A percentile compares a stretch with the other conserved stretches of the same genome.
phyloP scores from a whole-genome alignment of 2,888 invertebrate species.

The Pollenia griseotomentosa region DNA sequence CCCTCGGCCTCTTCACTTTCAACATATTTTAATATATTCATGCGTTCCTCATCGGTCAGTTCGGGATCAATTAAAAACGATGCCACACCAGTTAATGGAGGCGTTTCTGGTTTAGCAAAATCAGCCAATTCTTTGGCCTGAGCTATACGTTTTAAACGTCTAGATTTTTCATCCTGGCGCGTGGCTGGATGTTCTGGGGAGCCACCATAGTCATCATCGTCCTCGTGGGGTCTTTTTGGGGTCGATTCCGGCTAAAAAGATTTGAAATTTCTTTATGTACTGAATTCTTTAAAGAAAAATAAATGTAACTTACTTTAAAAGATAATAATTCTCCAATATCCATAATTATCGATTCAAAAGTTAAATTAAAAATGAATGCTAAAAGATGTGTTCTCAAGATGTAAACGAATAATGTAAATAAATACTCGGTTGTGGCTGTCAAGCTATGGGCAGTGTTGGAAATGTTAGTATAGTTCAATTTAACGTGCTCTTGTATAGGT shows the following conservation, averaged over 20 bases:
- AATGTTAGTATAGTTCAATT: too few relatives aligned
- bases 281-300: too few relatives aligned
- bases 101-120: slow-evolving; percentile 84
- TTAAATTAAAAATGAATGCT: not conserved
- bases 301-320: slow-evolving; percentile 84
- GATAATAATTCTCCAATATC: slow-evolving; percentile 86
- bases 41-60: slow-evolving; percentile 89
- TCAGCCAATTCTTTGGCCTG: slow-evolving; percentile 85
- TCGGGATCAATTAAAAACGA: slow-evolving; percentile 80
- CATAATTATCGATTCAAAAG: slow-evolving; percentile 80
- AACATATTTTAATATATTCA: slow-evolving; percentile 92
- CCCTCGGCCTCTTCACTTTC: slow-evolving; percentile 92
- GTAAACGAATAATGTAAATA: slow-evolving; percentile 39
- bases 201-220: slow-evolving; percentile 88
- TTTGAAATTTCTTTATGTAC: slow-evolving; percentile 83
- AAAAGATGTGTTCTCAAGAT: not conserved
- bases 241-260: slow-evolving; percentile 91
- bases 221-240: slow-evolving; percentile 87
- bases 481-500: too few relatives aligned
- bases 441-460: too few relatives aligned
- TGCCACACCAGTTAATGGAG: slow-evolving; percentile 20
- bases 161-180: slow-evolving; percentile 85
- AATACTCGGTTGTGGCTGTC: not conserved
- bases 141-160: slow-evolving; percentile 87
- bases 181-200: slow-evolving; percentile 85